Base-by-base conservation (phyloP, 2,888 invertebrate genomes). In the Drosophila meridionalis region DNA sequence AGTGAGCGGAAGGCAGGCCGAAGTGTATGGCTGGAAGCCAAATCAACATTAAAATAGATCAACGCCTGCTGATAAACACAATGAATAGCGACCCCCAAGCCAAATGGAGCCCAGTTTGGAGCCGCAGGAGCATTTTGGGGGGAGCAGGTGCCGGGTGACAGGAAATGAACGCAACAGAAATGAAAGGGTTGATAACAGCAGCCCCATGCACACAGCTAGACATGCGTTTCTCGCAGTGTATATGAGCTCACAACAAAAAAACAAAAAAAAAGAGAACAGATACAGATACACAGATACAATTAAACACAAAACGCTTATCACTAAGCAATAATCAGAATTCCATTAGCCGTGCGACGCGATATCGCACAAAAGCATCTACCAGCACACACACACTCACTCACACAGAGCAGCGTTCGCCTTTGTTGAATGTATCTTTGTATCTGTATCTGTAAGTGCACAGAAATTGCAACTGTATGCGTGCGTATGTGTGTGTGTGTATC, bases 321-420 rank as follows among this genome's bases (percentile, higher is more conserved):
- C 88, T 87, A 88, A 90, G 87, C 91, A 92, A 92, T 92, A 91
- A 92, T 92, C 92, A 90, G 92, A 92, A 92, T 92, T 92, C 92
- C 92, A 92, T 92, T 92, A 92, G 92, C 92, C 90, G 91, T 91
- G 89, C 78, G 87, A 87, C 82, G 82, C 82, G 88, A 86, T 87
- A 87, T 87, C 87, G 79, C 82, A 69, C 76, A 80, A 80, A 87
- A 89, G 88, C 87, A 87, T 87, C 87, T 82, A 84, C 71, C 75
- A 69, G 52, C 67, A 62, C 67, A 56, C 26, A 67, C 63, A 36
- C 36, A 48, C 50, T 67, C 50, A 65, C 36, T 67, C 56, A 69
- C 63, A 53, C n/a, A 48, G 65, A 32, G 64, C 43, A 56, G 61
- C 53, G 28, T 42, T 65, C 52, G 76, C 52, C 52, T 76, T 78